Conservation (phyloP, 2,888 invertebrate species). For the Elgonia sp. region DNA sequence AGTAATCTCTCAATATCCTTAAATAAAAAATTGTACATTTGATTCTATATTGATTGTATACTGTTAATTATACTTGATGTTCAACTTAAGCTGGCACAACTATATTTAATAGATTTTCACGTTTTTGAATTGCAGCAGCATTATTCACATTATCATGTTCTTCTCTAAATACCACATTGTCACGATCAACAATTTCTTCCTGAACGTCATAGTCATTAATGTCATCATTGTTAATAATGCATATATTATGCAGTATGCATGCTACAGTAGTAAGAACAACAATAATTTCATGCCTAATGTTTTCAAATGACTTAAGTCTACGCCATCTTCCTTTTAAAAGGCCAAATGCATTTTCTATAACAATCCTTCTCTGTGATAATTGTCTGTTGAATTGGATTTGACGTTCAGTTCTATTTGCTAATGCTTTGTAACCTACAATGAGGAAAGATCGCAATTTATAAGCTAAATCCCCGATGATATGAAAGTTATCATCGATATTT, state of each 20-base stretch:
- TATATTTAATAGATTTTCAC: too few species aligned
- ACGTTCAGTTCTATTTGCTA: constrained; percentile 31
- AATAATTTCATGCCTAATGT: constrained; percentile 5
- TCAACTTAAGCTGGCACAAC: too few species aligned
- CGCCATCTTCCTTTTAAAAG: constrained; percentile 60
- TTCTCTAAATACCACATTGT: too few species aligned
- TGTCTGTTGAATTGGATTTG: constrained; percentile 45
- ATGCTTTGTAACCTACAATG: constrained; percentile 29
- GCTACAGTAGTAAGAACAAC: constrained; percentile 17
- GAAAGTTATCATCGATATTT: constrained; percentile 1
- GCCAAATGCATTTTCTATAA: constrained; percentile 47
- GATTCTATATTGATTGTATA: too few species aligned
- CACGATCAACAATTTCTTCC: too few species aligned
- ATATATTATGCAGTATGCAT: background rate
- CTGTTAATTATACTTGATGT: too few species aligned
- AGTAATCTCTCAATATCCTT: too few species aligned
- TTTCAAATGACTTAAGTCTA: constrained; percentile 42
- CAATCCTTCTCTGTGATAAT: constrained; percentile 33
- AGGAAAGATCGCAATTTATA: constrained; percentile 44
- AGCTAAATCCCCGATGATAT: constrained; percentile 62
- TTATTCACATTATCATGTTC: too few species aligned
- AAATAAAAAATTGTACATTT: too few species aligned
- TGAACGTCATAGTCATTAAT: too few species aligned
- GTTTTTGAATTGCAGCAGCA: too few species aligned
- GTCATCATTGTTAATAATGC: too few species aligned